Conservation (phyloP, 2,113 vertebrate genomes). For the pig (Sus scrofa) region DNA sequence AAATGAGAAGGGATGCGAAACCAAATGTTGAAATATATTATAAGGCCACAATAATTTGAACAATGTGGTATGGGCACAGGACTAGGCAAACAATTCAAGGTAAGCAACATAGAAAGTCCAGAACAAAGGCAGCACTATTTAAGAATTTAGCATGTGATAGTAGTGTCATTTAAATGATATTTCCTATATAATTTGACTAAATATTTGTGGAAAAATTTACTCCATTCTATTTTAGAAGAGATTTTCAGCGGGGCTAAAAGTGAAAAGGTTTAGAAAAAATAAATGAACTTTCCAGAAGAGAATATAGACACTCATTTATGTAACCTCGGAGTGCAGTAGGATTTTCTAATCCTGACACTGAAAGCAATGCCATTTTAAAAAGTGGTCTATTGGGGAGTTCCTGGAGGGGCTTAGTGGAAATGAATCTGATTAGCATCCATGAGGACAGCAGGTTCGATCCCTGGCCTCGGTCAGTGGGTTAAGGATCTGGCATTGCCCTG, state of each 20-base stretch:
- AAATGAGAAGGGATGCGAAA: constrained; percentile 38
- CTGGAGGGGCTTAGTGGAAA: no score
- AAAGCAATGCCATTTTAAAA: not conserved
- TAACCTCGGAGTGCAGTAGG: not conserved
- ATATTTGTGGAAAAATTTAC: constrained; percentile 7
- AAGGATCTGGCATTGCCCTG: no score
- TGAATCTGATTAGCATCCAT: no score
- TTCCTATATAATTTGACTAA: constrained; percentile 59
- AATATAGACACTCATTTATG: constrained; percentile 19
- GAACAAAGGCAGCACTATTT: constrained; percentile 4
- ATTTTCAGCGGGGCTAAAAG: constrained; percentile 1
- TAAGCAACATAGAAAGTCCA: constrained; percentile 50
- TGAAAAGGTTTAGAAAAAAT: not conserved
- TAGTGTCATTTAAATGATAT: constrained; percentile 21
- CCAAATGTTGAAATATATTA: constrained; percentile 52
- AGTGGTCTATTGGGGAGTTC: not conserved
- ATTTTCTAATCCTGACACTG: constrained; percentile 4
- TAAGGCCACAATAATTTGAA: constrained; percentile 59
- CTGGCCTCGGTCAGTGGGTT: no score
- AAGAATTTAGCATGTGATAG: not conserved
- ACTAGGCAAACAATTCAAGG: not conserved
- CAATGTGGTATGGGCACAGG: not conserved
- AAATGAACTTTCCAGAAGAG: not conserved
- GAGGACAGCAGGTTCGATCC: no score
- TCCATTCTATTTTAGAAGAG: constrained; percentile 32